Percentiles rank a stretch among this genome's conserved stretches.
Conservation (phyloP, 2,113 vertebrate species). For the Acinonyx jubatus region DNA sequence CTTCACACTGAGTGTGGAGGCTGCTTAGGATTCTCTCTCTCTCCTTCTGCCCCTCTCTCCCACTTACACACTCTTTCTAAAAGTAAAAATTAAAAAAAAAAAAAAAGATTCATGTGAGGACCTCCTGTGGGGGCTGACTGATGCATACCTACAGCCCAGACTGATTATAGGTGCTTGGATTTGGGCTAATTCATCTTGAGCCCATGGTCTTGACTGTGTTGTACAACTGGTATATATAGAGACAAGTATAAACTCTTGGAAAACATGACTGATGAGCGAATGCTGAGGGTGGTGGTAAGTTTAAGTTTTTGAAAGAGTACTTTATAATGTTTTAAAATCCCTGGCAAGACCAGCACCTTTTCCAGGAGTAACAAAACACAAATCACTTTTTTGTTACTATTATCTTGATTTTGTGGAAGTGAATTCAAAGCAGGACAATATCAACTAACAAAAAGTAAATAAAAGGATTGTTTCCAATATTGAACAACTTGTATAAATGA, state of each 20-base stretch:
- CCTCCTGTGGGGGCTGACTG: background rate
- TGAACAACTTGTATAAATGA: background rate
- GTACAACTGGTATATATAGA: background rate
- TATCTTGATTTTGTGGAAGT: background rate
- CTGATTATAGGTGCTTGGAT: background rate
- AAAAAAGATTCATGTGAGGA: background rate
- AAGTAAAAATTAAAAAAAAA: too few species aligned
- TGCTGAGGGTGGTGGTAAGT: background rate
- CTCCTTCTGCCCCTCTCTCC: too few species aligned
- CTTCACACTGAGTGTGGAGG: too few species aligned
- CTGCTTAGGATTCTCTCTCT: too few species aligned
- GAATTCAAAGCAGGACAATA: background rate
- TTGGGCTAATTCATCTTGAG: background rate
- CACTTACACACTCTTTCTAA: too few species aligned
- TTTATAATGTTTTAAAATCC: background rate
- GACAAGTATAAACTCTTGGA: background rate
- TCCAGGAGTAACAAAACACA: background rate
- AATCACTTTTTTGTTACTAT: background rate
- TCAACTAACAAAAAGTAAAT: background rate
- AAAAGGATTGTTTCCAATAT: background rate
- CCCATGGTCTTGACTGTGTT: rapidly evolving
- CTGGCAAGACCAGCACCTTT: background rate
- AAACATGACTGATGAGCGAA: background rate
- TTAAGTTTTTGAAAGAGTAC: background rate
- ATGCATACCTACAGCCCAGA: background rate